Conservation (phyloP, 1,140 invertebrate species). For the Dreissena polymorpha region DNA sequence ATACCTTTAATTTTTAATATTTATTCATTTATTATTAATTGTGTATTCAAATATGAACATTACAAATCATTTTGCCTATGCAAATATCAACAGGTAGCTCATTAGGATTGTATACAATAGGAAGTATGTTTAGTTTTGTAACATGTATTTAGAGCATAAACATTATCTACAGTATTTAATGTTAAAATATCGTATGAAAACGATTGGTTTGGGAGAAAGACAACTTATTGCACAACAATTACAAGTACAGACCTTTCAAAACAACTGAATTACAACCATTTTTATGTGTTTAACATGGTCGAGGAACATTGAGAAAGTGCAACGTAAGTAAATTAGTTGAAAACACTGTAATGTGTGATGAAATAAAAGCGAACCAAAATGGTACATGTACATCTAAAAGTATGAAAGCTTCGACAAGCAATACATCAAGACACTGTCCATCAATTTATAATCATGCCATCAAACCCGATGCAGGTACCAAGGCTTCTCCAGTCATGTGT, state of each 20-base stretch:
- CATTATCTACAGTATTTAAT: too few species aligned
- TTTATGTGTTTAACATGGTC: neutral
- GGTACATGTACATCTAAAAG: neutral
- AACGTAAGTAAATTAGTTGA: neutral
- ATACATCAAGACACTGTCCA: neutral
- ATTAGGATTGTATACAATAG: neutral
- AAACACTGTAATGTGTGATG: neutral
- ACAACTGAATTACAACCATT: too few species aligned
- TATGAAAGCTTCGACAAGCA: neutral
- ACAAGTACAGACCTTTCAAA: too few species aligned
- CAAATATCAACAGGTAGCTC: neutral
- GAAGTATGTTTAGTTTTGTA: neutral
- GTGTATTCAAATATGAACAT: neutral
- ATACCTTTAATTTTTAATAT: neutral
- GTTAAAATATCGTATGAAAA: too few species aligned
- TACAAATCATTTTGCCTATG: neutral
- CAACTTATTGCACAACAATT: too few species aligned
- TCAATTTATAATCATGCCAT: neutral
- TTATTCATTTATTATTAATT: neutral
- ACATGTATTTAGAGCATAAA: too few species aligned
- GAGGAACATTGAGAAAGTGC: neutral
- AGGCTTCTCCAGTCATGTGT: slow-evolving; percentile 46
- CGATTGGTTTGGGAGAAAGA: too few species aligned
- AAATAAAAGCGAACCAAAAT: neutral
- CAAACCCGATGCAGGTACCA: slow-evolving; percentile 15